phyloP scores from a whole-genome alignment of 2,113 vertebrate genomes.

The Sinocyclocheilus anshuiensis region DNA sequence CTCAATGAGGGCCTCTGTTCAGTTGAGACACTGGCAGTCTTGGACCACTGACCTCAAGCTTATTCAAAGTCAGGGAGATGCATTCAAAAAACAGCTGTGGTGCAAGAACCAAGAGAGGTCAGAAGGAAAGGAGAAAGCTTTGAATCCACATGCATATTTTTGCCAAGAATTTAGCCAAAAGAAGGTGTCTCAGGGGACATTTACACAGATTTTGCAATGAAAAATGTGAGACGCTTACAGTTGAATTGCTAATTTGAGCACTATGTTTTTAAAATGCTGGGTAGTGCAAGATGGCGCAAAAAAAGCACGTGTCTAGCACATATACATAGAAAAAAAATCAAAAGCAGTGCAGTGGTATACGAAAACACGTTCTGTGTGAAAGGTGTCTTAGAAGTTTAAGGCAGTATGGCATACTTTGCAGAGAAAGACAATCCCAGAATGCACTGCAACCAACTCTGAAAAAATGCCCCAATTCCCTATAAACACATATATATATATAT shows the following conservation, averaged over 20 bases:
- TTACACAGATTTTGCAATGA: neutral
- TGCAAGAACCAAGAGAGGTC: neutral
- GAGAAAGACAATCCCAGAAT: neutral
- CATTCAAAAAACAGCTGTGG: slow-evolving; percentile 20
- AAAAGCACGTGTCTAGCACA: neutral
- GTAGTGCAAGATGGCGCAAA: neutral
- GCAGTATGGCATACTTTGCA: neutral
- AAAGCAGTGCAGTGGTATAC: neutral
- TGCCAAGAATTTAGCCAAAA: neutral
- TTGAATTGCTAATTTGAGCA: neutral
- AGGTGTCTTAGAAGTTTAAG: neutral
- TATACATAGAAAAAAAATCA: neutral
- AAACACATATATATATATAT: neutral
- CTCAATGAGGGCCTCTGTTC: slow-evolving; percentile 43
- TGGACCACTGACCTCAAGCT: slow-evolving; percentile 12
- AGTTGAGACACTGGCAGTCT: neutral
- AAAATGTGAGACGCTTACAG: neutral
- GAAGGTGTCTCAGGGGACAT: neutral
- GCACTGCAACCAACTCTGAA: neutral
- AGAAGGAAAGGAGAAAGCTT: neutral
- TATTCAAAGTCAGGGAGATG: slow-evolving; percentile 7
- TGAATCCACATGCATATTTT: neutral
- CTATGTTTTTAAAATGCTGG: neutral
- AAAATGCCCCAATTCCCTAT: neutral
- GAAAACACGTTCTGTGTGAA: neutral